phyloP scores from a whole-genome alignment of 2,113 vertebrate genomes.

The Phalacrocorax pelagicus region DNA sequence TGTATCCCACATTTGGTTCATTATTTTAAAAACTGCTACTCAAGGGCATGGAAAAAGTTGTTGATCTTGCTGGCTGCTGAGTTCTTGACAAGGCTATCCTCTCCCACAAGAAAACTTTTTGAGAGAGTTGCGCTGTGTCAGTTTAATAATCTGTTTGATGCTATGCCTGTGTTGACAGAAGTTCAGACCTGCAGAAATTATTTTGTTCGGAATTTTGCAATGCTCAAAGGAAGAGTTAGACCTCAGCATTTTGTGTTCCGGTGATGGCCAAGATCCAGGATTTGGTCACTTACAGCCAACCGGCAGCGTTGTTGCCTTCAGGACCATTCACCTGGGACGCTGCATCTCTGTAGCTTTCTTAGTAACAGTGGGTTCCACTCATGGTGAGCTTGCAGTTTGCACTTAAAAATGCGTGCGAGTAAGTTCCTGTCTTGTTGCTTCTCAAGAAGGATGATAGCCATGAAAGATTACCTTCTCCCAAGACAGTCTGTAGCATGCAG shows the following conservation, averaged over 20 bases:
- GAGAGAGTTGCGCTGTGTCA: not conserved
- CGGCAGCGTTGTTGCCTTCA: rapidly evolving
- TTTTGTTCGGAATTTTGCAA: not conserved
- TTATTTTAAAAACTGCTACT: not conserved
- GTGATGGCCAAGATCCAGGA: not conserved
- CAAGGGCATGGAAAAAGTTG: not conserved
- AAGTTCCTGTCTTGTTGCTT: not conserved
- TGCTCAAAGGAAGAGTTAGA: not conserved
- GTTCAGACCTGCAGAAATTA: not conserved
- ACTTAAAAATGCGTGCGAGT: not conserved
- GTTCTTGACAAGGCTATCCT: not conserved
- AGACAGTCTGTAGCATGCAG: not conserved
- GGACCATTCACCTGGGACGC: not conserved
- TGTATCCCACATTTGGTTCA: not conserved
- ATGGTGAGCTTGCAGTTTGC: not conserved
- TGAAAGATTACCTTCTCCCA: not conserved
- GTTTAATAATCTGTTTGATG: not conserved
- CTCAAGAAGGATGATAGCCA: not conserved
- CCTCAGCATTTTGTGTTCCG: not conserved
- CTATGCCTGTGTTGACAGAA: rapidly evolving
- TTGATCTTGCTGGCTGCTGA: not conserved
- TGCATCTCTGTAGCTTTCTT: not conserved
- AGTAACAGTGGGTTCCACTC: not conserved
- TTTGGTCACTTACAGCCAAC: not conserved
- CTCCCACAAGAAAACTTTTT: not conserved